phyloP scores from a whole-genome alignment of 2,797 vertebrate species.

The Dermochelys coriacea region DNA sequence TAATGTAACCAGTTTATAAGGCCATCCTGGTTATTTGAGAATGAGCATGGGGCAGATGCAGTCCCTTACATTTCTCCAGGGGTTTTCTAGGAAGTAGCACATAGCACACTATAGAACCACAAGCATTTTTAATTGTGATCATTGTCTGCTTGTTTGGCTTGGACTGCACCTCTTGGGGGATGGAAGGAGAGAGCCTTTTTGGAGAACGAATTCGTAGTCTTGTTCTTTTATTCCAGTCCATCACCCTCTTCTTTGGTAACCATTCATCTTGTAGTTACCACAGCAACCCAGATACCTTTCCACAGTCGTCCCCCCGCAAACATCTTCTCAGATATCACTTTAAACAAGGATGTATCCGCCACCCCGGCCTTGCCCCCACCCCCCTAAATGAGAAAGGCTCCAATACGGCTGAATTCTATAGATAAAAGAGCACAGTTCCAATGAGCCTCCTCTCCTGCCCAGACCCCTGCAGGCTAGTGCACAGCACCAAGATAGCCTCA shows the following conservation, averaged over 20 bases:
- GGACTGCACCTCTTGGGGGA: neutral
- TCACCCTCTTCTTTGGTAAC: neutral
- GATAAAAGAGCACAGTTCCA: too few species aligned
- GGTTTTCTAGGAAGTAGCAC: neutral
- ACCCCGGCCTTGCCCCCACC: fast-evolving
- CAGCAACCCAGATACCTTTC: neutral
- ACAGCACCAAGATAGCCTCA: too few species aligned
- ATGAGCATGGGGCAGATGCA: neutral
- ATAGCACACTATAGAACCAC: neutral
- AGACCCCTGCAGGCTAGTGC: neutral
- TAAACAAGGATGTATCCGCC: neutral
- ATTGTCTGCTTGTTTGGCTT: neutral
- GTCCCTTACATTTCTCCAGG: neutral
- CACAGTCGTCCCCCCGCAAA: neutral
- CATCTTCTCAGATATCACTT: neutral
- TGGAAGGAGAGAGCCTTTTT: neutral
- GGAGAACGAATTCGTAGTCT: neutral
- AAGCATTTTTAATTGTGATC: neutral
- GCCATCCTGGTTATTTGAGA: neutral
- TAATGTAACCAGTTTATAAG: neutral
- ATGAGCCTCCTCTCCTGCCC: neutral
- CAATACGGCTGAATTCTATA: neutral
- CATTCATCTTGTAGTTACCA: neutral
- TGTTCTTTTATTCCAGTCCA: neutral
- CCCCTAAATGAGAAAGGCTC: neutral